phyloP scores from a whole-genome alignment of 2,113 vertebrate species.

The Hyla sarda region DNA sequence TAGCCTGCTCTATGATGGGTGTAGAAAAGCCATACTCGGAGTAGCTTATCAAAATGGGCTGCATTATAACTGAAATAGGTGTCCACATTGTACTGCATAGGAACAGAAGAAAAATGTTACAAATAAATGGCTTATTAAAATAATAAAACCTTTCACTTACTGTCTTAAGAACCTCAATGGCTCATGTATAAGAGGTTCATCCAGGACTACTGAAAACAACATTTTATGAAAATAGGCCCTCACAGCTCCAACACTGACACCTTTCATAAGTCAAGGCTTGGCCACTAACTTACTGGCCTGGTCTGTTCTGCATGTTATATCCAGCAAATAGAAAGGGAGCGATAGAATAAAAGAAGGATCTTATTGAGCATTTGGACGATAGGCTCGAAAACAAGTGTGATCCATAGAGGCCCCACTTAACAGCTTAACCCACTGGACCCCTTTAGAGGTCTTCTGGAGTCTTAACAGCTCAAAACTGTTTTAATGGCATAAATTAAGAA shows the following conservation, averaged over 20 bases:
- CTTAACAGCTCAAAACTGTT: too few species aligned
- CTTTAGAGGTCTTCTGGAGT: too few species aligned
- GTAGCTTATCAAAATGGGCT: constrained; percentile 10
- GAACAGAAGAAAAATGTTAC: not conserved
- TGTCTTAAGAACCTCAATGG: not conserved
- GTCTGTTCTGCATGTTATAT: not conserved
- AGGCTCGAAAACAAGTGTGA: too few species aligned
- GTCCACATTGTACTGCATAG: not conserved
- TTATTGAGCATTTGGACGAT: too few species aligned
- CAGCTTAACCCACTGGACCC: too few species aligned
- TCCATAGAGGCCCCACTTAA: too few species aligned
- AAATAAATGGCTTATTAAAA: too few species aligned
- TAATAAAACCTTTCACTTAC: too few species aligned
- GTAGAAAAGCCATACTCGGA: not conserved
- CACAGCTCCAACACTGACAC: not conserved
- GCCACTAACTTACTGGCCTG: not conserved
- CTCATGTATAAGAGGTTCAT: not conserved
- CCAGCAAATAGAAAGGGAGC: not conserved
- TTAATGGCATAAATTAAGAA: too few species aligned
- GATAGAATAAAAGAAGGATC: not conserved
- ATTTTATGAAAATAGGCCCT: not conserved
- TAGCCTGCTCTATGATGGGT: not conserved
- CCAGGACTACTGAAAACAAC: not conserved
- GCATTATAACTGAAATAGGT: not conserved
- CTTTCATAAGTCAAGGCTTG: not conserved